These are phyloP conservation scores for Casuarius casuarius DNA, from an alignment of 2,113 vertebrate species.

Conservation along the genomic window DNA sequence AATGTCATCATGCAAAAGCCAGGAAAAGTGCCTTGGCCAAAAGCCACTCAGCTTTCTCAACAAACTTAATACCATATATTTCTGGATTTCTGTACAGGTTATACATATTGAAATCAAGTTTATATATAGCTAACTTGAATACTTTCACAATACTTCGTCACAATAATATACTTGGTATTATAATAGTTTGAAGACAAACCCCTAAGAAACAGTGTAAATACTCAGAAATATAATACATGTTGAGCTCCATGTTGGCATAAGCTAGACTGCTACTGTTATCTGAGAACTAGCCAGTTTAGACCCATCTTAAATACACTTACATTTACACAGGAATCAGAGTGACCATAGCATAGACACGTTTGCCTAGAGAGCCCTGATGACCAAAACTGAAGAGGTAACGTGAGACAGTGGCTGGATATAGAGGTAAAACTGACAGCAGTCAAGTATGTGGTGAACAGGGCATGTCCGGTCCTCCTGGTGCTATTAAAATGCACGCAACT, in stretches of 20 bases:
- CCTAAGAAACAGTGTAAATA: not conserved
- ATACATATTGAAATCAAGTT: not conserved
- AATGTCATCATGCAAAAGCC: not conserved
- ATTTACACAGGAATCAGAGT: not conserved
- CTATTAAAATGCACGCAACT: rapidly evolving
- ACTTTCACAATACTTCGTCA: not conserved
- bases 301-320: not conserved
- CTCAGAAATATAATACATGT: not conserved
- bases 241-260: not conserved
- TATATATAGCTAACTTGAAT: not conserved
- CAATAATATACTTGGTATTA: rapidly evolving
- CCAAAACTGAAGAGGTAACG: not conserved
- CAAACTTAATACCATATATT: not conserved
- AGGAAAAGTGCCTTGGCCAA: not conserved
- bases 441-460: not conserved
- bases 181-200: not conserved
- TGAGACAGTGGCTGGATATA: rapidly evolving
- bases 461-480: rapidly evolving
- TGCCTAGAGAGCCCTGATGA: not conserved
- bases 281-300: not conserved
- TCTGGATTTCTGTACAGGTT: not conserved
- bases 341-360: rapidly evolving
- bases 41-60: not conserved
- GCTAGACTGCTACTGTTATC: not conserved
- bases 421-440: not conserved